Conservation (phyloP, 1,140 invertebrate genomes). For the Acromyrmex echinatior region DNA sequence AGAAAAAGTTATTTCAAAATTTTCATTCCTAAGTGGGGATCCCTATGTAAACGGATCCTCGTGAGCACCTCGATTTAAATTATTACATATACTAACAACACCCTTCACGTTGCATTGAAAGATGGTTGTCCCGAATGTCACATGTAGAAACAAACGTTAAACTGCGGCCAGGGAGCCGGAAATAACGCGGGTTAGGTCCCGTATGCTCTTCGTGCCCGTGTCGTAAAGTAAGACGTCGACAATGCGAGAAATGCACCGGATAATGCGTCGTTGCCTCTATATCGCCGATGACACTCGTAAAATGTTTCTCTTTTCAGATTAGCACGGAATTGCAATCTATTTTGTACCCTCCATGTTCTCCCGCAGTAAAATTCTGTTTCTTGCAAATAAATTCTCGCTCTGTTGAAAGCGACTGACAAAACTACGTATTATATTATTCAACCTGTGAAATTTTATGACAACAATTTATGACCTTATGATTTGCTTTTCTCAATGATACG, state of each 20-base stretch:
- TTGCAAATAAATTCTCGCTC: constrained; percentile 25
- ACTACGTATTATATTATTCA: neutral
- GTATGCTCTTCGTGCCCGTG: neutral
- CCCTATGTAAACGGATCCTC: constrained; percentile 11
- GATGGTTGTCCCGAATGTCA: neutral
- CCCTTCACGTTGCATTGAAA: neutral
- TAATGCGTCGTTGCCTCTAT: constrained; percentile 53
- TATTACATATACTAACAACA: constrained; percentile 28
- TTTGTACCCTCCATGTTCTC: constrained; percentile 9
- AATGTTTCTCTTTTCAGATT: constrained; percentile 42
- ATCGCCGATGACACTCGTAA: constrained; percentile 47
- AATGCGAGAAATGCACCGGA: constrained; percentile 69
- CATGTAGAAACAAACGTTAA: constrained; percentile 70
- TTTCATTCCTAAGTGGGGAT: neutral
- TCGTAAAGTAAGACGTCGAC: constrained; percentile 67
- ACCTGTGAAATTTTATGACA: constrained; percentile 59
- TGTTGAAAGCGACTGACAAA: constrained; percentile 55
- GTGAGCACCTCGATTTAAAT: constrained; percentile 28
- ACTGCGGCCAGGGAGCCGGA: constrained; percentile 66
- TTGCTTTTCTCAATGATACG: neutral
- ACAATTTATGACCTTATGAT: constrained; percentile 38
- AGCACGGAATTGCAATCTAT: constrained; percentile 33
- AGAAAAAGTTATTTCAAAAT: neutral
- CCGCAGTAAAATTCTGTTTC: neutral
- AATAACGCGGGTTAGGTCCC: constrained; percentile 58